Evolutionary conservation across 2,888 invertebrate species (phyloP).

Genomic region (Shargacucullia verbasci): DNA sequence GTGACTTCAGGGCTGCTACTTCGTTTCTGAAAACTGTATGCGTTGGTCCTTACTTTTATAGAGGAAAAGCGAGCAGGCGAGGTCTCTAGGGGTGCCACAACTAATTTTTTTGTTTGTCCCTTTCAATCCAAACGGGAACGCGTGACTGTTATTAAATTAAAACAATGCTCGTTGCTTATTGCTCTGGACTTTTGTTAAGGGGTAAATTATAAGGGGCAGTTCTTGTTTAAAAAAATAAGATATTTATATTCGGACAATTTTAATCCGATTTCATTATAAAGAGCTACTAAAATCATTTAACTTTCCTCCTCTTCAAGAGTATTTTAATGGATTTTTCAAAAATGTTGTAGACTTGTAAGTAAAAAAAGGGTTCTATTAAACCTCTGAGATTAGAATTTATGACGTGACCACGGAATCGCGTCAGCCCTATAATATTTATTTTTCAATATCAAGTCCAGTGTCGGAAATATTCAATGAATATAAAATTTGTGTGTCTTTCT

Average conservation of each 20-base stretch:
- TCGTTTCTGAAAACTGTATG: conserved; percentile 59
- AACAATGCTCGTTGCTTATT: conserved; percentile 79
- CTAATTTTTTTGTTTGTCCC: conserved; percentile 73
- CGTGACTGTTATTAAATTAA: conserved; percentile 86
- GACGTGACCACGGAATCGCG: not conserved
- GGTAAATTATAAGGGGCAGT: conserved; percentile 20
- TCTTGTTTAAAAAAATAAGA: too few relatives aligned
- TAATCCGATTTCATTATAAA: too few relatives aligned
- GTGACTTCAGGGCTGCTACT: conserved; percentile 47
- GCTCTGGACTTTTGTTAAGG: conserved; percentile 72
- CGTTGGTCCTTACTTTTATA: conserved; percentile 73
- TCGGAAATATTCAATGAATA: conserved; percentile 61
- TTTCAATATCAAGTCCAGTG: conserved; percentile 51
- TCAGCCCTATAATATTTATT: conserved; percentile 46
- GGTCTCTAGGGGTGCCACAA: conserved; percentile 77
- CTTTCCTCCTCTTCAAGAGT: too few relatives aligned
- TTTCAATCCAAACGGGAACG: conserved; percentile 62
- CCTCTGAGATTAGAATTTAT: too few relatives aligned
- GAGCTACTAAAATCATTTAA: too few relatives aligned
- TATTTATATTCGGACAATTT: too few relatives aligned
- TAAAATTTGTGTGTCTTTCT: conserved; percentile 40
- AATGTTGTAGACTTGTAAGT: too few relatives aligned
- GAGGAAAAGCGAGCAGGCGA: conserved; percentile 66
- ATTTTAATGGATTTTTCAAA: too few relatives aligned
- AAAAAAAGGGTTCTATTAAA: too few relatives aligned